Percentiles rank a stretch among this genome's conserved stretches.
phyloP scores from a whole-genome alignment of 2,888 invertebrate species.

The Endomychus coccineus region DNA sequence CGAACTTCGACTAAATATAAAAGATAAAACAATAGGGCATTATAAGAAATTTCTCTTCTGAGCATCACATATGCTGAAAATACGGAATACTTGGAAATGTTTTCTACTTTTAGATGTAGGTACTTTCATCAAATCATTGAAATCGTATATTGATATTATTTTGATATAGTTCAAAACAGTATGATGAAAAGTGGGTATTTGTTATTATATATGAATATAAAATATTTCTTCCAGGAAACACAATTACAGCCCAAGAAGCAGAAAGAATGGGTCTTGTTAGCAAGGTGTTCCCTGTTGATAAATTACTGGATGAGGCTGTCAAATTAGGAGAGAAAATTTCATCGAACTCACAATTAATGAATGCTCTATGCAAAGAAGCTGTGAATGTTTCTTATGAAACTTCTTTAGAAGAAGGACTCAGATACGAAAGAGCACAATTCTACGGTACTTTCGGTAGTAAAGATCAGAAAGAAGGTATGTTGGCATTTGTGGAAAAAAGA shows the following conservation, averaged over 20 bases:
- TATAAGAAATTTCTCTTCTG: too few species aligned
- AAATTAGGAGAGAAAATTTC: constrained; percentile 89
- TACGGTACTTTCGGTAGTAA: constrained; percentile 88
- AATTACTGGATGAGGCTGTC: constrained; percentile 75
- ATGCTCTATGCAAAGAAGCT: constrained; percentile 79
- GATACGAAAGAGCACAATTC: constrained; percentile 80
- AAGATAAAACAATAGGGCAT: too few species aligned
- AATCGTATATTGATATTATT: too few species aligned
- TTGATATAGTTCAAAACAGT: too few species aligned
- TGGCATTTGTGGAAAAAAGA: constrained; percentile 93
- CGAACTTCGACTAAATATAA: too few species aligned
- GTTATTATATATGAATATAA: too few species aligned
- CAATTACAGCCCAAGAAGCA: constrained; percentile 80
- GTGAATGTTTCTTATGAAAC: constrained; percentile 86
- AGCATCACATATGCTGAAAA: too few species aligned
- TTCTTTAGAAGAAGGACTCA: constrained; percentile 74
- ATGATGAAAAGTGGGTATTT: too few species aligned
- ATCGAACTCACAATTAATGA: constrained; percentile 73
- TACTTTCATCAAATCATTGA: too few species aligned
- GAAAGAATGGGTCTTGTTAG: constrained; percentile 81
- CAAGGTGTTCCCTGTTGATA: constrained; percentile 77
- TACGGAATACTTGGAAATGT: too few species aligned
- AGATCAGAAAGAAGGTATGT: constrained; percentile 96
- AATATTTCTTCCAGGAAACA: too few species aligned
- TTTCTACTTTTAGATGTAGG: too few species aligned